Evolutionary conservation across 2,797 vertebrate species (phyloP).

Genomic region (Sebastolobus altivelis): DNA sequence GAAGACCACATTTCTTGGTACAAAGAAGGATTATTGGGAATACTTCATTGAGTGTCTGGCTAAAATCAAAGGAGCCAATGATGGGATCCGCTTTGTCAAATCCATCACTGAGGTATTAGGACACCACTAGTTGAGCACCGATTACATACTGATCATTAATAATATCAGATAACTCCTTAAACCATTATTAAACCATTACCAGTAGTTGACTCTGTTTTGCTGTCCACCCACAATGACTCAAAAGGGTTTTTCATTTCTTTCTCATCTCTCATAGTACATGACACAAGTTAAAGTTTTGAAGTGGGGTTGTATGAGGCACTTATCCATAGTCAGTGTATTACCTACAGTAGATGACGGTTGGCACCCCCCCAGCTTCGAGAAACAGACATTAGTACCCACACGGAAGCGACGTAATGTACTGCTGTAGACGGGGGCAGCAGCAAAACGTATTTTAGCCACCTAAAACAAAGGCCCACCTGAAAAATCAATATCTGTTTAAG

Average conservation of each 20-base stretch:
- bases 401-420: no score
- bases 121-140: not conserved
- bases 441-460: no score
- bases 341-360: no score
- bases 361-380: no score
- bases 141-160: not conserved
- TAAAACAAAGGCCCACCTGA: not conserved
- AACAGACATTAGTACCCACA: no score
- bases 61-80: conserved; percentile 93
- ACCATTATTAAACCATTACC: no score
- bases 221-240: not conserved
- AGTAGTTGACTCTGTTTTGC: not conserved
- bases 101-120: conserved; percentile 90
- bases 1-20: conserved; percentile 91
- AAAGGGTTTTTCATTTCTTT: not conserved
- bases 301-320: no score
- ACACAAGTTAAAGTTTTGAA: not conserved
- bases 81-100: conserved; percentile 95
- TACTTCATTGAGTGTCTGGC: conserved; percentile 93
- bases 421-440: no score
- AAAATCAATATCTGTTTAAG: not conserved
- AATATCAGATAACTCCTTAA: not conserved
- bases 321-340: no score
- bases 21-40: conserved; percentile 95
- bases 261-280: not conserved